phyloP scores from a whole-genome alignment of 2,797 vertebrate species.

The Astyanax mexicanus region DNA sequence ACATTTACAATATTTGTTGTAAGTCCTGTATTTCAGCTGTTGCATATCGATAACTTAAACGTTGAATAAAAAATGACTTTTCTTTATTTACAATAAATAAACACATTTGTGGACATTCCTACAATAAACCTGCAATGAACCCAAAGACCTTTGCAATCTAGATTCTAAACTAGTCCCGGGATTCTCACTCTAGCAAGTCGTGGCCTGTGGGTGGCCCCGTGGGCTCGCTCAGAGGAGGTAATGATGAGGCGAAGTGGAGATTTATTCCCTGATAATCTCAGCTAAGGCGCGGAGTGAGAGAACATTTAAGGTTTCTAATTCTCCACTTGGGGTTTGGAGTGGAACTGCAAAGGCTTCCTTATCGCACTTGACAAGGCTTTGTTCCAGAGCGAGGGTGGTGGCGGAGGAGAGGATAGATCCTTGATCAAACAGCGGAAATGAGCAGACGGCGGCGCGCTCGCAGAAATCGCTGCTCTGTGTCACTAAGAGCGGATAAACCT shows the following conservation, averaged over 20 bases:
- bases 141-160: too few relatives aligned
- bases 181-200: neutral
- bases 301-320: slow-evolving; percentile 19
- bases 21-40: too few relatives aligned
- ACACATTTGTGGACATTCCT: too few relatives aligned
- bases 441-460: neutral
- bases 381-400: slow-evolving; percentile 41
- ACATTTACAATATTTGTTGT: too few relatives aligned
- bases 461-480: slow-evolving; percentile 1
- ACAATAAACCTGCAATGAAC: too few relatives aligned
- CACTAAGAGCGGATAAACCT: neutral
- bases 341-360: slow-evolving; percentile 44
- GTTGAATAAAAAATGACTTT: too few relatives aligned
- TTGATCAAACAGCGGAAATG: slow-evolving; percentile 8
- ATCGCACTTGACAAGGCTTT: slow-evolving; percentile 54
- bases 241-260: slow-evolving; percentile 42
- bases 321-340: slow-evolving; percentile 13
- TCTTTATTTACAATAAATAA: too few relatives aligned
- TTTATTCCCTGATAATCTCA: slow-evolving; percentile 46
- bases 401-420: slow-evolving; percentile 35
- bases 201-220: slow-evolving; percentile 14
- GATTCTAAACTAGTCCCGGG: neutral
- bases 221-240: slow-evolving; percentile 12
- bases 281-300: slow-evolving; percentile 9
- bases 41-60: too few relatives aligned